Evolutionary conservation across 2,888 invertebrate genomes (phyloP).

Genomic region (Drosophila hawaiiensis): DNA sequence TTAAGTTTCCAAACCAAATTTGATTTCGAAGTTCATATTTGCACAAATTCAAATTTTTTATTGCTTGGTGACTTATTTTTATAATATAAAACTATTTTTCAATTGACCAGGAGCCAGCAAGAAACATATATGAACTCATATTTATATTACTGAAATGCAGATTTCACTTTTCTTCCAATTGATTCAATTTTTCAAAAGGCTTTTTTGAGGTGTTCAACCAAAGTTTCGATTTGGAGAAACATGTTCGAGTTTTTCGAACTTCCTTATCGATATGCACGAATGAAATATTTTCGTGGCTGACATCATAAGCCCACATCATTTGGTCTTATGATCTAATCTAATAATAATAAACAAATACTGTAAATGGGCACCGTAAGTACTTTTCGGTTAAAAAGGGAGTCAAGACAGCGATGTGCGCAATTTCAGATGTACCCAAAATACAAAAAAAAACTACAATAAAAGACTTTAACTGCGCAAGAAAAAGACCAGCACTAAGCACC

Average conservation of each 20-base stretch:
- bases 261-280: slow-evolving; percentile 10
- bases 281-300: slow-evolving; percentile 5
- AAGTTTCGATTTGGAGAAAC: not conserved
- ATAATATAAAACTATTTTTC: not conserved
- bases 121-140: not conserved
- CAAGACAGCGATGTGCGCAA: slow-evolving; percentile 46
- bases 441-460: slow-evolving; percentile 11
- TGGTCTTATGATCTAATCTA: slow-evolving; percentile 12
- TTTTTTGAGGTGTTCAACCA: not conserved
- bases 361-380: slow-evolving; percentile 33
- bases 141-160: accelerated
- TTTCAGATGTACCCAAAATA: slow-evolving; percentile 45
- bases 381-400: slow-evolving; percentile 8
- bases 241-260: not conserved
- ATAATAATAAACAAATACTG: slow-evolving; percentile 36
- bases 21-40: not conserved
- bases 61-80: not conserved
- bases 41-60: not conserved
- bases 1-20: not conserved
- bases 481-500: slow-evolving; percentile 51
- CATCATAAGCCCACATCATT: slow-evolving; percentile 21
- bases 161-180: not conserved
- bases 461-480: slow-evolving; percentile 60
- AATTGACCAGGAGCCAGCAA: not conserved
- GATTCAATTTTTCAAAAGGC: not conserved